A percentile compares a stretch with the other conserved stretches of the same genome.
phyloP scores from a whole-genome alignment of 2,113 vertebrate species.

The Fregata magnificens region DNA sequence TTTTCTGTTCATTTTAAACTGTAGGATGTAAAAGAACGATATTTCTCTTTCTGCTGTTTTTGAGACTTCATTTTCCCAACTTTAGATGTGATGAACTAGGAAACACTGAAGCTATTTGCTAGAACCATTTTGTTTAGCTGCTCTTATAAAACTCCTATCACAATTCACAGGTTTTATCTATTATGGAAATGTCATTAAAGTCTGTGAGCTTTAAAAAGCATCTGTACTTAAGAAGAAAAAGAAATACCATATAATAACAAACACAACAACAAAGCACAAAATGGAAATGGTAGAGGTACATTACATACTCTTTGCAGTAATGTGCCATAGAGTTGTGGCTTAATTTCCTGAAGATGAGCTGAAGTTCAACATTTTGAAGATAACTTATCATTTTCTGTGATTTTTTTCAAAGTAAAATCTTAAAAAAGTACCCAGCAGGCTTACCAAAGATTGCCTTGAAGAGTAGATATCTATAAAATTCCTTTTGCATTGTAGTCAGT shows the following conservation, averaged over 20 bases:
- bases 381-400: background rate
- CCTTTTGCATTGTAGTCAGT: background rate
- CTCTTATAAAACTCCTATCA: background rate
- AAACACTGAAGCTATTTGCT: background rate
- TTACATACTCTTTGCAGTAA: background rate
- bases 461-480: background rate
- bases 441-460: background rate
- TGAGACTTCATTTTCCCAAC: background rate
- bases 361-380: slow-evolving; percentile 10
- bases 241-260: background rate
- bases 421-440: background rate
- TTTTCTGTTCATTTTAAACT: background rate
- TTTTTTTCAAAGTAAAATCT: background rate
- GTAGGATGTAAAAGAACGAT: background rate
- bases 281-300: background rate
- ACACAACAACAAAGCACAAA: background rate
- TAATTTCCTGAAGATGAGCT: slow-evolving; percentile 5
- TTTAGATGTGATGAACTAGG: background rate
- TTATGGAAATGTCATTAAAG: background rate
- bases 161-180: background rate
- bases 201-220: background rate
- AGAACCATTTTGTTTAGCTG: slow-evolving; percentile 7
- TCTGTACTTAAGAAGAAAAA: slow-evolving; percentile 16
- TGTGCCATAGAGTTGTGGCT: background rate
- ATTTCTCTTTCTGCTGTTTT: background rate